Conservation (phyloP, 1,140 invertebrate species). For the Pseudachorutes palmiensis region DNA sequence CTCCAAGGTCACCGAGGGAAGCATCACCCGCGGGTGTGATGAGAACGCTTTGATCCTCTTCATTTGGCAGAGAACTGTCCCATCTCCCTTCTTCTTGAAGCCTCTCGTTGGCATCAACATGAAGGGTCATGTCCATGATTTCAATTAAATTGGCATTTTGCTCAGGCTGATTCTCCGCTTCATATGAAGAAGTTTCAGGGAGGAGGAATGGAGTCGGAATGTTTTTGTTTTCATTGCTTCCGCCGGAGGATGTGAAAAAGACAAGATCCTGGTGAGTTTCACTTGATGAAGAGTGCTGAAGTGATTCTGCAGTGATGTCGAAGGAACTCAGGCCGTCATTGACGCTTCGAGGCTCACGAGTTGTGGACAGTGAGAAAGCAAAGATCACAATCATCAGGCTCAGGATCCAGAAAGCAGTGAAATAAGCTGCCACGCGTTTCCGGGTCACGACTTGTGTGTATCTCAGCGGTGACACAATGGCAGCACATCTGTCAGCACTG, state of each 20-base stretch:
- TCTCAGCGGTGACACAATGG: constrained; percentile 35
- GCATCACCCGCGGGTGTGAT: neutral
- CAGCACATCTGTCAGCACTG: constrained; percentile 37
- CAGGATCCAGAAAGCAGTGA: constrained; percentile 29
- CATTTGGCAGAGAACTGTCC: neutral
- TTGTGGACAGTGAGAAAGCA: constrained; percentile 27
- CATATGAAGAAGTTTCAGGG: neutral
- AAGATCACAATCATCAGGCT: constrained; percentile 23
- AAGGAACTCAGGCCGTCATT: no score
- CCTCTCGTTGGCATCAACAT: neutral
- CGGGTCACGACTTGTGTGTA: constrained; percentile 36
- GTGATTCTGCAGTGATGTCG: no score
- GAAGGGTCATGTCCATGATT: neutral
- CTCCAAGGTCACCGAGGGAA: neutral
- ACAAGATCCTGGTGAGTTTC: neutral
- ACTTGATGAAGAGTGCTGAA: no score
- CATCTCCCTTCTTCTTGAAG: neutral
- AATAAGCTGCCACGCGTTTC: constrained; percentile 29
- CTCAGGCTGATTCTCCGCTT: neutral
- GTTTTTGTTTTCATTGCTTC: neutral
- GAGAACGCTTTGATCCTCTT: neutral
- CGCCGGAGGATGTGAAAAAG: neutral
- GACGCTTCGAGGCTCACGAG: neutral
- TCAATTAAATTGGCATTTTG: neutral
- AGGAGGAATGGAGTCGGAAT: neutral